Base-by-base conservation (phyloP, 2,888 invertebrate genomes). In the Synergus itoensis region DNA sequence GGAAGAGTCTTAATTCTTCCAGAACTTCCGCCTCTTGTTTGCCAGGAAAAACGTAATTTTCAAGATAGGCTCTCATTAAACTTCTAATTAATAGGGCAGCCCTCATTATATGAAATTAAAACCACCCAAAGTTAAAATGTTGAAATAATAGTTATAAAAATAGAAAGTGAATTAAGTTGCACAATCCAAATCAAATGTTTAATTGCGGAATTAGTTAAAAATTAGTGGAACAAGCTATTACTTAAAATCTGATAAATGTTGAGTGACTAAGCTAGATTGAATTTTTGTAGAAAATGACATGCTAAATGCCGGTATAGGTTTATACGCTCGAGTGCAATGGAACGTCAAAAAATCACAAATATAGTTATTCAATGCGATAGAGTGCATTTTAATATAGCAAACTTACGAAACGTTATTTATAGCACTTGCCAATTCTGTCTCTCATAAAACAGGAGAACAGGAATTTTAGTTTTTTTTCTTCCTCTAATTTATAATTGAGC, bases 1-100 rank as follows among this genome's bases (percentile, higher is more conserved):
- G 4, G 62, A 60, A 48, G 69, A 77, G 77, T 81, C 76, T 78
- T 77, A 9, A n/a, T 64, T 41, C 40, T 64, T 64, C 36, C 12
- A 28, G 7, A 63, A 63, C 16, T 64, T 64, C 64, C 64, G 64
- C 64, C 16, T 63, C 63, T 16, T 36, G 36, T 63, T 63, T 40
- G 63, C 21, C 21, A 63, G 18, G 40, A 36, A 63, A 63, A 36
- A 36, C 1, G 16, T 36, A 36, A 40, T 16, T 36, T 8, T 64
- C 41, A 40, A 40, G 40, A 64, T 64, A 41, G 40, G n/a, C 9
- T 16, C 40, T 63, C 40, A 40, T 64, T 41, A n/a, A 64, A 40
- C n/a, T 16, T 64, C n/a, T 64, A 64, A 41, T 41, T 41, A 18
- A 64, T 3, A 64, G 8, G 18, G 4, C 5, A 48, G 5, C 7